Percentiles rank a stretch among this genome's conserved stretches.
Conservation (phyloP, 2,797 vertebrate species). For the Tiaroga cobitis region DNA sequence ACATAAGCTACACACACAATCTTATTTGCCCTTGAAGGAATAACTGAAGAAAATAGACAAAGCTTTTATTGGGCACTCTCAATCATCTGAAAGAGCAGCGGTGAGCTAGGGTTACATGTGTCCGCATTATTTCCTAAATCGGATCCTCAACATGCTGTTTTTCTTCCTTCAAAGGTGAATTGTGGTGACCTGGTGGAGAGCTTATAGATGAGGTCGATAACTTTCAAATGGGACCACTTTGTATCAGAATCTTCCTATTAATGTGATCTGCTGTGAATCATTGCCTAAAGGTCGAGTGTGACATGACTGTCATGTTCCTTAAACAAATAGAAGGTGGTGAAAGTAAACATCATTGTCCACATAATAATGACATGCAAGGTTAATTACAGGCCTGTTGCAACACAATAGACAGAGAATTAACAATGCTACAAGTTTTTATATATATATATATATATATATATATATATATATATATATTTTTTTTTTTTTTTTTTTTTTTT, state of each 20-base stretch:
- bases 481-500: too few species aligned
- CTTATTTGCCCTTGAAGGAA: conserved; percentile 42
- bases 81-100: conserved; percentile 49
- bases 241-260: conserved; percentile 49
- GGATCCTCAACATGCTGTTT: conserved; percentile 50
- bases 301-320: neutral
- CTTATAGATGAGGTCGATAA: conserved; percentile 53
- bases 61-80: conserved; percentile 49
- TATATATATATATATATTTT: too few species aligned
- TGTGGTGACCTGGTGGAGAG: conserved; percentile 44
- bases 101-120: conserved; percentile 47
- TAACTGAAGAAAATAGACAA: conserved; percentile 37
- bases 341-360: neutral
- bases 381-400: conserved; percentile 3
- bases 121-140: conserved; percentile 58
- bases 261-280: conserved; percentile 25
- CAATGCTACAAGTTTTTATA: conserved; percentile 13
- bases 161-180: conserved; percentile 49
- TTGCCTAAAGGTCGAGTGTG: conserved; percentile 14
- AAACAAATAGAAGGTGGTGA: neutral
- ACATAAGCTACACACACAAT: neutral
- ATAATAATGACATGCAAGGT: neutral
- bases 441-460: too few species aligned
- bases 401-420: neutral
- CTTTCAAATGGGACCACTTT: conserved; percentile 54